Evolutionary conservation across 2,888 invertebrate species (phyloP).

Genomic region (Amiota mariae): DNA sequence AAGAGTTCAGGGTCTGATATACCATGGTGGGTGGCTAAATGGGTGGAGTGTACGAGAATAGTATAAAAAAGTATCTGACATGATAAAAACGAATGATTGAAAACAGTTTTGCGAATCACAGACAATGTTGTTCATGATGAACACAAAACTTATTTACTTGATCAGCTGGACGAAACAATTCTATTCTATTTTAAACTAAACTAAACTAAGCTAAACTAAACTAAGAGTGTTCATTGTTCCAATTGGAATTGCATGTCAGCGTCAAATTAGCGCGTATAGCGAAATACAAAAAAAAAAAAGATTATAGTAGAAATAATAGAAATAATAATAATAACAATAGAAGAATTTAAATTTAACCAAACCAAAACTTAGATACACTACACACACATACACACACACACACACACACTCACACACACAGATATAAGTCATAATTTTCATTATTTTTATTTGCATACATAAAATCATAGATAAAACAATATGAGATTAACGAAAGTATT

Average conservation of each 20-base stretch:
- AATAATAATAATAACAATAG: not conserved
- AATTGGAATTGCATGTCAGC: conserved; percentile 23
- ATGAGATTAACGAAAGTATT: too few relatives aligned
- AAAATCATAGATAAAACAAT: too few relatives aligned
- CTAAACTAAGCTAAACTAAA: too few relatives aligned
- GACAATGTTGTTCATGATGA: not conserved
- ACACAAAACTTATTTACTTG: not conserved
- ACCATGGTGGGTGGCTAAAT: not conserved
- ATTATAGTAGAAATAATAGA: not conserved
- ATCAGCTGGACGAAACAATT: too few relatives aligned
- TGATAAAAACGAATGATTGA: not conserved
- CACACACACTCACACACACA: too few relatives aligned
- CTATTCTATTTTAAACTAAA: too few relatives aligned
- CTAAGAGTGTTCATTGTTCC: not conserved
- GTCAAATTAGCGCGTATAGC: conserved; percentile 13
- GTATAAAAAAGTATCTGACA: too few relatives aligned
- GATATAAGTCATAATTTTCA: too few relatives aligned
- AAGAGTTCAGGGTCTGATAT: too few relatives aligned
- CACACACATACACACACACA: too few relatives aligned
- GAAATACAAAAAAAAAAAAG: not conserved
- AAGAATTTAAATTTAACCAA: not conserved
- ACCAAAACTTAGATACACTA: not conserved
- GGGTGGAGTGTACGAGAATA: not conserved
- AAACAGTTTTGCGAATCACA: not conserved
- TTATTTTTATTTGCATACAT: too few relatives aligned